phyloP scores from a whole-genome alignment of 2,113 vertebrate species.

The Parotia lawesii region DNA sequence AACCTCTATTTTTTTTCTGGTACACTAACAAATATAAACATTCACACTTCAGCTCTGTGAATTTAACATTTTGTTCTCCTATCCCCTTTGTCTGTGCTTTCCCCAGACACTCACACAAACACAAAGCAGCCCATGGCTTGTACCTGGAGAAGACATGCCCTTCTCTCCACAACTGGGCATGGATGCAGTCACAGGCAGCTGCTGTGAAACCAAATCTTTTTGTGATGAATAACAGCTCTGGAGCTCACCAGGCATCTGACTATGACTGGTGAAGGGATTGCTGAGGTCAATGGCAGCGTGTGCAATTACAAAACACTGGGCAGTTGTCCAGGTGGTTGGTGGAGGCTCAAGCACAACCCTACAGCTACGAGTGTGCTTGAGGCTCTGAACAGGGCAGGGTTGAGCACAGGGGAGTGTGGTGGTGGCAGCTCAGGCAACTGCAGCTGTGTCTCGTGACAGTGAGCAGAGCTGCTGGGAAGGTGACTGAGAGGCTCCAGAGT shows the following conservation, averaged over 20 bases:
- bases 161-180: background rate
- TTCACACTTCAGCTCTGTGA: background rate
- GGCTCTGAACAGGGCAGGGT: background rate
- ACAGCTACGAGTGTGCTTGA: background rate
- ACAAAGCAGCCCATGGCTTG: background rate
- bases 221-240: background rate
- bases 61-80: background rate
- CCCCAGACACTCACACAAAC: background rate
- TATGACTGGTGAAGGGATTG: conserved; percentile 1
- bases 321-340: background rate
- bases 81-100: background rate
- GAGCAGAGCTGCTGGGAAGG: background rate
- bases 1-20: background rate
- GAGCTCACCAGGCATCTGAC: background rate
- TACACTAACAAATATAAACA: background rate
- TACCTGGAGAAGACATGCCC: background rate
- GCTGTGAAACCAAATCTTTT: background rate
- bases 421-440: background rate
- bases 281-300: background rate
- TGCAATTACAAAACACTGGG: background rate
- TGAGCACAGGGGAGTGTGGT: background rate
- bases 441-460: background rate
- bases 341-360: background rate
- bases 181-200: background rate
- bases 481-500: background rate